phyloP scores from a whole-genome alignment of 2,888 invertebrate genomes.

The Drosophila multiciliata region DNA sequence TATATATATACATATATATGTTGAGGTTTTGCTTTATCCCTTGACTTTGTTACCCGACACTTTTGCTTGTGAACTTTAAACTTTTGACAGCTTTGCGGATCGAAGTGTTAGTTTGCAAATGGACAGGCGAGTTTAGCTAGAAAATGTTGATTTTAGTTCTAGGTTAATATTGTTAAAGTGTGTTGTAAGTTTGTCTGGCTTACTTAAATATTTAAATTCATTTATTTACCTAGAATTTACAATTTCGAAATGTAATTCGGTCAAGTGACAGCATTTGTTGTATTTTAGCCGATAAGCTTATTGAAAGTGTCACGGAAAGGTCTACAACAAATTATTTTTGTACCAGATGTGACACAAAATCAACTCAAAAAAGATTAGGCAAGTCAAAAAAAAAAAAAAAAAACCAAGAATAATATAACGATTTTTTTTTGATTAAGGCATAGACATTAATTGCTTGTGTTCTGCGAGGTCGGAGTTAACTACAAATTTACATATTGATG shows the following conservation, averaged over 20 bases:
- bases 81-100: conserved; percentile 19
- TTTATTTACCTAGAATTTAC: neutral
- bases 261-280: conserved; percentile 33
- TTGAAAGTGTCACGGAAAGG: conserved; percentile 35
- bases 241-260: neutral
- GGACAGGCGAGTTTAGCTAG: conserved; percentile 1
- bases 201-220: neutral
- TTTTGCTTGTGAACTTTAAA: conserved; percentile 34
- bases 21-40: conserved; percentile 13
- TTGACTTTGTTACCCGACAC: conserved; percentile 32
- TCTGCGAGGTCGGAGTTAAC: no score
- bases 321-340: conserved; percentile 17
- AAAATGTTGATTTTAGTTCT: neutral
- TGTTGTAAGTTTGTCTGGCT: neutral
- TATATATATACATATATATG: neutral
- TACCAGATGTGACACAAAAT: conserved; percentile 15
- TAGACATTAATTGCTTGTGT: neutral
- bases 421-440: neutral
- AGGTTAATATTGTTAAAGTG: no score
- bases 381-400: neutral
- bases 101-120: conserved; percentile 3
- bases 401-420: neutral
- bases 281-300: conserved; percentile 41
- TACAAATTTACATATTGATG: neutral
- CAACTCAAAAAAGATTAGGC: conserved; percentile 10